A percentile compares a stretch with the other conserved stretches of the same genome.
Evolutionary conservation across 1,140 invertebrate species (phyloP).

Genomic region (Drosophila trapezifrons): DNA sequence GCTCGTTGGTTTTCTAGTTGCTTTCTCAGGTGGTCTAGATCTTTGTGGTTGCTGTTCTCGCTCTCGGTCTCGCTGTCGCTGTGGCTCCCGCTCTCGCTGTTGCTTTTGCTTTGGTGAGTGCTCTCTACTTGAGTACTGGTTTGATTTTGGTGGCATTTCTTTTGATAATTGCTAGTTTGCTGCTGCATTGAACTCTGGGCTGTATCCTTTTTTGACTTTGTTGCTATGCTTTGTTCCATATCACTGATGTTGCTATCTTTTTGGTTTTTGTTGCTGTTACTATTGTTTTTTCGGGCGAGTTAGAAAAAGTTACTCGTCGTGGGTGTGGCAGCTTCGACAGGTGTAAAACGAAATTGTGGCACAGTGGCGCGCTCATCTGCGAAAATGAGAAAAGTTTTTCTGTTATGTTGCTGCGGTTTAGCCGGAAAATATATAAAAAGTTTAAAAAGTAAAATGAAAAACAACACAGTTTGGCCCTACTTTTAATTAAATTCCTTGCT

Average conservation of each 20-base stretch:
- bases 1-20: conserved; percentile 70
- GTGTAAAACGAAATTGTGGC: conserved; percentile 57
- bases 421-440: conserved; percentile 6
- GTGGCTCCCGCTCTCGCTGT: conserved; percentile 15
- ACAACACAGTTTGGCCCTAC: not conserved
- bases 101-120: conserved; percentile 27
- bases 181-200: conserved; percentile 64
- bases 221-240: conserved; percentile 78
- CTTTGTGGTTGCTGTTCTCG: conserved; percentile 53
- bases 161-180: conserved; percentile 55
- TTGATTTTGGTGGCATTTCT: conserved; percentile 80
- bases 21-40: conserved; percentile 75
- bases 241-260: conserved; percentile 59
- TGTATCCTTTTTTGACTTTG: conserved; percentile 64
- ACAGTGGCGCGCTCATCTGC: conserved; percentile 67
- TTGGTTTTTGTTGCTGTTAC: conserved; percentile 19
- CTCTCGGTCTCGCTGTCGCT: conserved; percentile 23
- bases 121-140: conserved; percentile 63
- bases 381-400: conserved; percentile 67
- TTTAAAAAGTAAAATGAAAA: not conserved
- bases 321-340: conserved; percentile 63
- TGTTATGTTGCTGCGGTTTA: conserved; percentile 23
- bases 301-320: conserved; percentile 50
- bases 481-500: conserved; percentile 7
- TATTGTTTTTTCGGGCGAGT: conserved; percentile 17